Evolutionary conservation across 1,140 invertebrate genomes (phyloP).

Genomic region (Delia radicum): DNA sequence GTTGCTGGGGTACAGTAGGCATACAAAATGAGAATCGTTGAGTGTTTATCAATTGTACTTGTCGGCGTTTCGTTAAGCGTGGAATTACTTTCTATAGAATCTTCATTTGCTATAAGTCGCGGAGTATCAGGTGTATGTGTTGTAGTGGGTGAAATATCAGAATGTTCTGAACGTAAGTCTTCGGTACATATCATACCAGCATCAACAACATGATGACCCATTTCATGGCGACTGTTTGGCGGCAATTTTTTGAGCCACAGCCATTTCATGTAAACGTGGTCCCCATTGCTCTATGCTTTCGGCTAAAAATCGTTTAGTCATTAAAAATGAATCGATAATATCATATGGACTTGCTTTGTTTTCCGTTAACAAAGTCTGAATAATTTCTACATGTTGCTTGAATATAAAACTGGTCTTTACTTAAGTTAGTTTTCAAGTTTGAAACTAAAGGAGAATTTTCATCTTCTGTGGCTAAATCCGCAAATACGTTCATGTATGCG

Average conservation of each 20-base stretch:
- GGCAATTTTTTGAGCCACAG: conserved; percentile 35
- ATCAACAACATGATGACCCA: conserved; percentile 33
- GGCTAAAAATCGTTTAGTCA: conserved; percentile 44
- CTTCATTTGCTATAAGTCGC: background rate
- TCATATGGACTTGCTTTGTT: conserved; percentile 47
- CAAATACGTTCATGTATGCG: conserved; percentile 64
- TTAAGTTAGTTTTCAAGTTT: conserved; percentile 61
- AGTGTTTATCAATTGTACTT: conserved; percentile 34
- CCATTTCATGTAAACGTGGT: conserved; percentile 44
- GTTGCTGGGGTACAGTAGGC: conserved; percentile 29
- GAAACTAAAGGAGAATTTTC: conserved; percentile 54
- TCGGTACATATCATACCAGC: conserved; percentile 50
- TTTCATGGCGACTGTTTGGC: conserved; percentile 31
- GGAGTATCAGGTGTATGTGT: conserved; percentile 2
- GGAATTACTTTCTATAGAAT: background rate
- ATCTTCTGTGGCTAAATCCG: conserved; percentile 56
- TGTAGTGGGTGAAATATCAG: background rate
- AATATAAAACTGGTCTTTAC: conserved; percentile 70
- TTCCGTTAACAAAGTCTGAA: conserved; percentile 61
- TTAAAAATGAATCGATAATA: conserved; percentile 45
- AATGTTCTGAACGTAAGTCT: conserved; percentile 43
- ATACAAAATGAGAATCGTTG: conserved; percentile 43
- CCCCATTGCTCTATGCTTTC: conserved; percentile 53
- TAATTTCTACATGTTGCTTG: conserved; percentile 72
- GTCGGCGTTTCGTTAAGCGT: conserved; percentile 22